A percentile compares a stretch with the other conserved stretches of the same genome.
Conservation (phyloP, 2,797 vertebrate genomes). For the Streptopelia turtur region DNA sequence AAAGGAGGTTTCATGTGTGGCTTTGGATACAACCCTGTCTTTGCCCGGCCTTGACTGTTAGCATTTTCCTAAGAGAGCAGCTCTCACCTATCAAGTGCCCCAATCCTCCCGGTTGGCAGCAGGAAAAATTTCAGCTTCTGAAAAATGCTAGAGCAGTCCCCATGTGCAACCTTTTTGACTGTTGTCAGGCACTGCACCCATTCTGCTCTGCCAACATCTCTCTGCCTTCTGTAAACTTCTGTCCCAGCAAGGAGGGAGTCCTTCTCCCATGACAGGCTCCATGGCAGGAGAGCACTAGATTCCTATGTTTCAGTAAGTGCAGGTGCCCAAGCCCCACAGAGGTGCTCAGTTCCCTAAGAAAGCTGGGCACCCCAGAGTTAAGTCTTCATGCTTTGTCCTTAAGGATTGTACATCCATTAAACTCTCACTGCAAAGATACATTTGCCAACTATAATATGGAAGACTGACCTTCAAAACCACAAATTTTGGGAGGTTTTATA, state of each 20-base stretch:
- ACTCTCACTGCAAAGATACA: neutral
- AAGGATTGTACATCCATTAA: neutral
- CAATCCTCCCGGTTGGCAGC: neutral
- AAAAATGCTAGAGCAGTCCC: neutral
- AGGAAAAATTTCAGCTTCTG: neutral
- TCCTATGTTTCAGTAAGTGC: fast-evolving
- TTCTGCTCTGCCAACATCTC: neutral
- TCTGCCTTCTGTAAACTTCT: neutral
- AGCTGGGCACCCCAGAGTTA: neutral
- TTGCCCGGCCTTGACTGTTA: neutral
- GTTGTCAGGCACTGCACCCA: fast-evolving
- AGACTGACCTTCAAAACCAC: neutral
- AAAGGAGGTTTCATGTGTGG: fast-evolving
- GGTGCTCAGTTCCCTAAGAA: neutral
- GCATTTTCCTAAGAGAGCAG: neutral
- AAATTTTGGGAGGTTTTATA: neutral
- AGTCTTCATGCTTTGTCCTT: neutral
- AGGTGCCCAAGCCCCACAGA: neutral
- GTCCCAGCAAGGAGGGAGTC: neutral
- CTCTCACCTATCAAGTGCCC: neutral
- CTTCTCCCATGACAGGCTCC: neutral
- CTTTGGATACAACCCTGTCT: neutral
- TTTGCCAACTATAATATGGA: neutral
- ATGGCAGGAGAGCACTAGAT: neutral
- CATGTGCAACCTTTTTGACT: neutral